Percentiles rank a stretch among this genome's conserved stretches.
Evolutionary conservation across 2,113 vertebrate genomes (phyloP).

Genomic region (Calyptomena viridis): DNA sequence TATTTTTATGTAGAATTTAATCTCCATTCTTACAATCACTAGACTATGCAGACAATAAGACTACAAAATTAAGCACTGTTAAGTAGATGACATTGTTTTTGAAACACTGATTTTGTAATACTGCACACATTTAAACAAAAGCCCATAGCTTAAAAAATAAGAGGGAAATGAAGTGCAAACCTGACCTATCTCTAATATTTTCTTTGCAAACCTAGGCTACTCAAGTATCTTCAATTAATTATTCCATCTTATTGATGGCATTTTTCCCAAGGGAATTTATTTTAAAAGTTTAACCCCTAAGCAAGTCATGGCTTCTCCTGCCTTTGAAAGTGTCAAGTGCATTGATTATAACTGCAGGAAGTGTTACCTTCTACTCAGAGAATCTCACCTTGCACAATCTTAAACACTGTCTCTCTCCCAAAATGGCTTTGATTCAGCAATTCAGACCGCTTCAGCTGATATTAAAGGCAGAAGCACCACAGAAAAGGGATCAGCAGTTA

Average conservation of each 20-base stretch:
- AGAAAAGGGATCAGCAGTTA: conserved; percentile 70
- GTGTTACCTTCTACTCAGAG: conserved; percentile 82
- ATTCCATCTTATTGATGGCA: conserved; percentile 89
- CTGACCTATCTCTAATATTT: conserved; percentile 45
- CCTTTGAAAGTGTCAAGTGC: conserved; percentile 89
- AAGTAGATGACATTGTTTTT: neutral
- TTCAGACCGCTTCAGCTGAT: conserved; percentile 71
- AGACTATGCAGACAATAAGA: neutral
- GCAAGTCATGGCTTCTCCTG: conserved; percentile 81
- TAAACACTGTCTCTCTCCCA: conserved; percentile 63
- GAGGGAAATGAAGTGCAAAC: conserved; percentile 26
- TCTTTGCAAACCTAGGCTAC: conserved; percentile 56
- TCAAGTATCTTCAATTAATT: conserved; percentile 85
- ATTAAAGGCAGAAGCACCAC: conserved; percentile 71
- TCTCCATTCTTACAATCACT: neutral
- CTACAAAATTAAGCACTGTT: neutral
- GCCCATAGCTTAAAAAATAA: conserved; percentile 19
- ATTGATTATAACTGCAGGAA: conserved; percentile 89
- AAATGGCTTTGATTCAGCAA: conserved; percentile 72
- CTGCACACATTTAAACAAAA: conserved; percentile 24
- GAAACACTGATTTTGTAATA: neutral
- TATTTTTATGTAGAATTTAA: neutral
- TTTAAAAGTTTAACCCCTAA: conserved; percentile 92
- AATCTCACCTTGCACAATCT: conserved; percentile 77
- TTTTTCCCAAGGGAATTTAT: conserved; percentile 85